These are phyloP conservation scores for Epistrophe eligans DNA, from an alignment of 2,888 invertebrate genomes.

Conservation along the genomic window DNA sequence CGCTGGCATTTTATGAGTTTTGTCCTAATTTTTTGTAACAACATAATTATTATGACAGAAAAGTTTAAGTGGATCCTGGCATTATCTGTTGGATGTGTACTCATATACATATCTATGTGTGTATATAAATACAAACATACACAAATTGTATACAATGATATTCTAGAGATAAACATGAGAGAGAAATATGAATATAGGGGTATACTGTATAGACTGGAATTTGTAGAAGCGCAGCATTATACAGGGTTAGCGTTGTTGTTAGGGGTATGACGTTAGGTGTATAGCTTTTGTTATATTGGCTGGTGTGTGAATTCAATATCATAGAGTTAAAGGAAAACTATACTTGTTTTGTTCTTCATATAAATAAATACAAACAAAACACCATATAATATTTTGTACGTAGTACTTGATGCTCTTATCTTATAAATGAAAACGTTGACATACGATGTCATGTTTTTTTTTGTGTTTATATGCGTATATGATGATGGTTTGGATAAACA, in stretches of 20 bases:
- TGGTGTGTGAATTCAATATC: slow-evolving; percentile 56
- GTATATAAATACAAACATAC: neutral
- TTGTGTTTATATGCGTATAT: neutral
- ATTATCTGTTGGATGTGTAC: slow-evolving; percentile 69
- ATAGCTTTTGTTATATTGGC: slow-evolving; percentile 12
- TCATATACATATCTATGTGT: neutral
- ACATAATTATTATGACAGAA: slow-evolving; percentile 75
- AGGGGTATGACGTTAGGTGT: neutral
- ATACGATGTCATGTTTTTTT: slow-evolving; percentile 1
- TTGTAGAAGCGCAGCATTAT: no score
- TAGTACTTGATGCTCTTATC: slow-evolving; percentile 25
- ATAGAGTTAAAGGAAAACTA: slow-evolving; percentile 22
- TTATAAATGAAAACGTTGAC: slow-evolving; percentile 13
- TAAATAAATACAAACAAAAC: neutral
- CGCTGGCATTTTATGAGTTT: slow-evolving; percentile 73
- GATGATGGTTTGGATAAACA: slow-evolving; percentile 17
- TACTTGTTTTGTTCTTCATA: slow-evolving; percentile 22
- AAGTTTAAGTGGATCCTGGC: slow-evolving; percentile 74
- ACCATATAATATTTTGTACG: neutral
- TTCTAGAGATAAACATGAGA: slow-evolving; percentile 1
- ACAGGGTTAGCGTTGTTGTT: neutral
- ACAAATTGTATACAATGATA: slow-evolving; percentile 13
- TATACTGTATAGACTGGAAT: no score
- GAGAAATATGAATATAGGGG: neutral
- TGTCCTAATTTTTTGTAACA: slow-evolving; percentile 75